Percentiles rank a stretch among this genome's conserved stretches.
Conservation (phyloP, 2,888 invertebrate genomes). For the Macrosoma leucophasiata region DNA sequence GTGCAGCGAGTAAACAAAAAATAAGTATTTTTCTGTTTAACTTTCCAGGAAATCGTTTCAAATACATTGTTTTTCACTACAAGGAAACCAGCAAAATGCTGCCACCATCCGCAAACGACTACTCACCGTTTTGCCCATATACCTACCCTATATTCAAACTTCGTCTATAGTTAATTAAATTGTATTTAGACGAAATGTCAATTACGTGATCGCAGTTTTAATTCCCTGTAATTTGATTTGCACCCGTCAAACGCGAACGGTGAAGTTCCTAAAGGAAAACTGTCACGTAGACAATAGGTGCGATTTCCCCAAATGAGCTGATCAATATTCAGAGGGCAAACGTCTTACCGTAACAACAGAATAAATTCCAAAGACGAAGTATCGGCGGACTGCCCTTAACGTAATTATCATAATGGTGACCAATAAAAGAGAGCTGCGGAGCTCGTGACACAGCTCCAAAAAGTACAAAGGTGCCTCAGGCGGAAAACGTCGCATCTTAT, state of each 20-base stretch:
- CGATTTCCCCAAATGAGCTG: constrained; percentile 69
- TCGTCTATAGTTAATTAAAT: too few species aligned
- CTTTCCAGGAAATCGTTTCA: too few species aligned
- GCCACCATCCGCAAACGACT: too few species aligned
- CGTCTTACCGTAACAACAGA: constrained; percentile 66
- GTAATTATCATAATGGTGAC: constrained; percentile 74
- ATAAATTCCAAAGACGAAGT: constrained; percentile 71
- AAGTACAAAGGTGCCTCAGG: constrained; percentile 70
- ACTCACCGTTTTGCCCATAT: too few species aligned
- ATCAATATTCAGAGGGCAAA: constrained; percentile 69
- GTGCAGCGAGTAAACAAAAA: too few species aligned
- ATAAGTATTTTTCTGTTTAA: too few species aligned
- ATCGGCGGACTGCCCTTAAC: constrained; percentile 67
- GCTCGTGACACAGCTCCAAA: constrained; percentile 71
- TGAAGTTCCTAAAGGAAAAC: constrained; percentile 46
- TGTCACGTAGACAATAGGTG: constrained; percentile 70
- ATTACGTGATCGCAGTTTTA: constrained; percentile 37
- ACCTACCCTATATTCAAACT: too few species aligned
- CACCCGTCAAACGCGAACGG: constrained; percentile 31
- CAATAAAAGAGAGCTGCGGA: constrained; percentile 71
- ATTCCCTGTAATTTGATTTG: constrained; percentile 41
- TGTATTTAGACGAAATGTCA: constrained; percentile 11
- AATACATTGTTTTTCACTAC: too few species aligned
- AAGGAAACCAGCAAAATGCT: too few species aligned
- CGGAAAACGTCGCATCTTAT: constrained; percentile 73